Percentiles rank a stretch among this genome's conserved stretches.
These are phyloP conservation scores for Leucoraja ocellata DNA, from an alignment of 2,797 vertebrate species.

Conservation along the genomic window DNA sequence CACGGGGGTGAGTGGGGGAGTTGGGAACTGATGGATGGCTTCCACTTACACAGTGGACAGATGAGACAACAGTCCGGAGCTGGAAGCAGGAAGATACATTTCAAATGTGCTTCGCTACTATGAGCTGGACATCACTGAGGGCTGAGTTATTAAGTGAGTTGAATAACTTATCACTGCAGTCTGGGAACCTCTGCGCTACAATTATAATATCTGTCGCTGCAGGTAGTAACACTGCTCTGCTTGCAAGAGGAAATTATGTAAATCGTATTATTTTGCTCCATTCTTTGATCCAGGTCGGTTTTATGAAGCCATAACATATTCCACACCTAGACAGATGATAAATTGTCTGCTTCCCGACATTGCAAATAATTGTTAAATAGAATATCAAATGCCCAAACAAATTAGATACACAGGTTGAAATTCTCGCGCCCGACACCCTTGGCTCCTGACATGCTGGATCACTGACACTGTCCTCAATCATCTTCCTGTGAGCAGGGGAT, in stretches of 20 bases:
- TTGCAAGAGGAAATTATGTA: constrained; percentile 1
- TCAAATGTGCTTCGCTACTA: background rate
- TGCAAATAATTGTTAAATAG: background rate
- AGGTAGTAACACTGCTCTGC: background rate
- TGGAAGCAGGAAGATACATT: constrained; percentile 13
- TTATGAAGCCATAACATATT: background rate
- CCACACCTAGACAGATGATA: background rate
- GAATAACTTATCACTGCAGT: background rate
- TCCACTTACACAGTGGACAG: background rate
- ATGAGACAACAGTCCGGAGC: background rate
- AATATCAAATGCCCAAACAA: background rate
- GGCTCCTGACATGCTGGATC: no score
- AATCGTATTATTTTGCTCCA: background rate
- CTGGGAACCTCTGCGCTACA: background rate
- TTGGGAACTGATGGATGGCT: background rate
- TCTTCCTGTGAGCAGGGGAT: no score
- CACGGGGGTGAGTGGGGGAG: background rate
- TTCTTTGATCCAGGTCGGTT: background rate
- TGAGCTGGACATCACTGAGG: background rate
- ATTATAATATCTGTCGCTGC: background rate
- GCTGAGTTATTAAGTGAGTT: background rate
- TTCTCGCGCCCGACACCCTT: no score
- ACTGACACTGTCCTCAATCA: no score
- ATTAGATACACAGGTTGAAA: no score
- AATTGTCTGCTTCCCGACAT: background rate